Base-by-base conservation (phyloP, 2,888 invertebrate genomes). In the Drosophila bunnanda region DNA sequence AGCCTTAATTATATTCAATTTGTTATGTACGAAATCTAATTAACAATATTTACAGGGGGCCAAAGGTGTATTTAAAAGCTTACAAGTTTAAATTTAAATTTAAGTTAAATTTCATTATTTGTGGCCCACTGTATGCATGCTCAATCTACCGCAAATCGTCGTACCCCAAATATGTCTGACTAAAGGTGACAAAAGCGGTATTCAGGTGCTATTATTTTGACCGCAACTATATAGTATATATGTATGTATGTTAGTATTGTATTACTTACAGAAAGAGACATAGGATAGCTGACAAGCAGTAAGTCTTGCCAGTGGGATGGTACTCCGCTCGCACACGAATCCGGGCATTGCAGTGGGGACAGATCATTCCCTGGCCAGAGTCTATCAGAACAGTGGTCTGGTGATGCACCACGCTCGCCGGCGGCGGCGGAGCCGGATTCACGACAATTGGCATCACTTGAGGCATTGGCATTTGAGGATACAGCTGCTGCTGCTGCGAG, bases 271-370 rank as follows among this genome's bases (percentile, higher is more conserved):
- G 20, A 20, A 50, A 50, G 20, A 50, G 50, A 17, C 86, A 88
- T 4, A 83, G 78, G 0, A 88, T 0, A 1, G 48, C 64, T 0
- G 83, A 54, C 55, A 59, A 15, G 10, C 41, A 25, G 32, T 80
- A 83, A 1, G 82, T 83, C 10, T 10, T 57, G 12, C 78, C 55
- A 0, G 83, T 85, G 2, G 83, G 52, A 64, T 85, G 86, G 15
- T 57, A 36, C 34, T 88, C 28, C n/a, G 66, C 67, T 4, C 61
- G 58, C 53, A 80, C 1, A 0, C 38, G 17, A n/a, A 75, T 44
- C 8, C 66, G 70, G 0, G 74, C 64, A 4, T 69, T 43, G 48
- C 82, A 83, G 10, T 74, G 25, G 38, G 88, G 80, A 32, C 82
- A 83, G 25, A 60, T 36, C 70, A 71, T 72, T 20, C 82, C 82